Evolutionary conservation across 2,113 vertebrate genomes (phyloP).

Genomic region (Ageneiosus marmoratus): DNA sequence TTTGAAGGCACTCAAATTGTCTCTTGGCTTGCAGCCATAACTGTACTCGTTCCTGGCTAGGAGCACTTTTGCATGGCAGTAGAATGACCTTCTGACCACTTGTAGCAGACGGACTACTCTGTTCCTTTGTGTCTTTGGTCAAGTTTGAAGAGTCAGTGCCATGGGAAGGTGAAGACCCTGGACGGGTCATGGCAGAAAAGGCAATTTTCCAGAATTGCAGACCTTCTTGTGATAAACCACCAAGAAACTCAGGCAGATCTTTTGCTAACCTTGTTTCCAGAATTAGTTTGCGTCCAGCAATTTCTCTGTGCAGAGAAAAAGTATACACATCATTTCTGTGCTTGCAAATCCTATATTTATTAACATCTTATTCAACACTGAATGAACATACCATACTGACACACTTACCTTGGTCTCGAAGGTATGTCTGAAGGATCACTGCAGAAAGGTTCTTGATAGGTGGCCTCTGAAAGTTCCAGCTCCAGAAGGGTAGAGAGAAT

Average conservation of each 20-base stretch:
- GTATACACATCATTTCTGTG: background rate
- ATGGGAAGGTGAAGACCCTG: slow-evolving; percentile 70
- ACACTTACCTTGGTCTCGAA: slow-evolving; percentile 86
- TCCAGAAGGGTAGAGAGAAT: slow-evolving; percentile 88
- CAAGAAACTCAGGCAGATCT: slow-evolving; percentile 88
- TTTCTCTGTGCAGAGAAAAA: slow-evolving; percentile 80
- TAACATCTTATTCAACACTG: slow-evolving; percentile 1
- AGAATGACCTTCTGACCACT: slow-evolving; percentile 89
- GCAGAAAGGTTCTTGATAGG: slow-evolving; percentile 95
- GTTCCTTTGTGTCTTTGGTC: slow-evolving; percentile 63
- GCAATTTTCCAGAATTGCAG: slow-evolving; percentile 95
- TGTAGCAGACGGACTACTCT: slow-evolving; percentile 62
- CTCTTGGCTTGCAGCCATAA: slow-evolving; percentile 93
- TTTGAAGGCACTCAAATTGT: slow-evolving; percentile 85
- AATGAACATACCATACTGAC: background rate
- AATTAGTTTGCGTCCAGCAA: slow-evolving; percentile 85
- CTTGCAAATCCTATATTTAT: background rate
- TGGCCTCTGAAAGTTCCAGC: slow-evolving; percentile 89
- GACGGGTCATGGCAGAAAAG: slow-evolving; percentile 90
- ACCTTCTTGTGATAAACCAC: slow-evolving; percentile 90
- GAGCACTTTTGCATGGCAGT: slow-evolving; percentile 92
- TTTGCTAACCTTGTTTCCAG: slow-evolving; percentile 86
- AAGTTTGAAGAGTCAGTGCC: slow-evolving; percentile 58
- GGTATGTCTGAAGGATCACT: slow-evolving; percentile 94
- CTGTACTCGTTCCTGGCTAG: slow-evolving; percentile 85